Percentiles rank a stretch among this genome's conserved stretches.
These are phyloP conservation scores for Esox lucius DNA, from an alignment of 2,797 vertebrate species.

Conservation along the genomic window DNA sequence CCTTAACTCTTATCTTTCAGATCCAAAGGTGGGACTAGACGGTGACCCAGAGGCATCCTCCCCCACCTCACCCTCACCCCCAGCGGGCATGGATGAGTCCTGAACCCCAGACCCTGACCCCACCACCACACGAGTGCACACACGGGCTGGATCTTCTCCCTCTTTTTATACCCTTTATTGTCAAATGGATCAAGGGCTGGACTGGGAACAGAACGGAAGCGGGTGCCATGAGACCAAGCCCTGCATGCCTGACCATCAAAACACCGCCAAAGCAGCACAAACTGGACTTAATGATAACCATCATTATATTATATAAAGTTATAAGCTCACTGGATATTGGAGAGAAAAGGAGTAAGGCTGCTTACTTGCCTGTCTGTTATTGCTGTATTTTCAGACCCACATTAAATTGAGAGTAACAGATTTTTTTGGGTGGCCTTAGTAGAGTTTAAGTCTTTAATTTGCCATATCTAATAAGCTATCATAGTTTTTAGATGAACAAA, in stretches of 20 bases:
- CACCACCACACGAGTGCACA: not conserved
- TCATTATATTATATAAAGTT: not conserved
- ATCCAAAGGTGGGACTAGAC: not conserved
- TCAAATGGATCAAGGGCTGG: not conserved
- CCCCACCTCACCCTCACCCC: not conserved
- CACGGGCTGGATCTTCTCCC: not conserved
- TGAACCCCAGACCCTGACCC: not conserved
- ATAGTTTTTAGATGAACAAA: too few relatives aligned
- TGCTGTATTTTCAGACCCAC: not conserved
- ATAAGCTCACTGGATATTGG: not conserved
- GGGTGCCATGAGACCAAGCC: not conserved
- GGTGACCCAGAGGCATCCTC: constrained; percentile 2
- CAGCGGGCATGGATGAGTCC: not conserved
- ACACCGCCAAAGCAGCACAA: not conserved
- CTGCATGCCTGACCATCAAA: not conserved
- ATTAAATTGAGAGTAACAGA: not conserved
- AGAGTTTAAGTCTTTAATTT: not conserved
- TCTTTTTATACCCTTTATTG: not conserved
- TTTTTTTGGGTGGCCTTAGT: not conserved
- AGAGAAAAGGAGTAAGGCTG: not conserved
- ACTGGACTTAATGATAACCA: not conserved
- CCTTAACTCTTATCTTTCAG: not conserved
- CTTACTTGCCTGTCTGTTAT: not conserved
- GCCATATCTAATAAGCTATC: too few relatives aligned
- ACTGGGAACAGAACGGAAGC: not conserved